phyloP scores from a whole-genome alignment of 2,888 invertebrate genomes.

The Liopterus haemorrhoidalis region DNA sequence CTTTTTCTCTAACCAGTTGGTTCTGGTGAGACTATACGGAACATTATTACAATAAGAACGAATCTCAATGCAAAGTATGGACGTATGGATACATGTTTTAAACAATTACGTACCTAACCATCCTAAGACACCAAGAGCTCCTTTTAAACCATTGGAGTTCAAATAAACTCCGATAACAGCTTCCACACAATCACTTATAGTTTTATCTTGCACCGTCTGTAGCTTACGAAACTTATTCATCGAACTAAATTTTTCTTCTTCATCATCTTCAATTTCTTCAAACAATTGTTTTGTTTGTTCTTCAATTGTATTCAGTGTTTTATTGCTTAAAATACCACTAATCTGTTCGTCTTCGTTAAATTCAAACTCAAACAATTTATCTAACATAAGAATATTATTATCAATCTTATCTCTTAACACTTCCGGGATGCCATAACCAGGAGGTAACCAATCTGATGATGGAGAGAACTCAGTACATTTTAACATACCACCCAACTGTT shows the following conservation, averaged over 20 bases:
- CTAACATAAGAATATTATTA: slow-evolving; percentile 43
- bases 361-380: slow-evolving; percentile 47
- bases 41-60: too few species aligned
- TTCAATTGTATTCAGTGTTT: slow-evolving; percentile 39
- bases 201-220: slow-evolving; percentile 56
- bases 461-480: slow-evolving; percentile 62
- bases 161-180: slow-evolving; percentile 77
- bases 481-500: slow-evolving; percentile 56
- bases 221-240: slow-evolving; percentile 47
- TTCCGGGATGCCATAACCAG: slow-evolving; percentile 61
- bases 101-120: slow-evolving; percentile 59
- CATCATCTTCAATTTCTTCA: slow-evolving; percentile 31
- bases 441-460: slow-evolving; percentile 71
- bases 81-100: too few species aligned
- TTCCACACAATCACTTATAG: slow-evolving; percentile 78
- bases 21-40: too few species aligned
- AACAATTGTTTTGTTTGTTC: slow-evolving; percentile 33
- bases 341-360: slow-evolving; percentile 47
- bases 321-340: slow-evolving; percentile 34
- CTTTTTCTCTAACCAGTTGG: too few species aligned
- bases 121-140: slow-evolving; percentile 53
- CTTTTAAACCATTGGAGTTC: slow-evolving; percentile 45
- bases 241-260: slow-evolving; percentile 16
- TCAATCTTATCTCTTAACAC: slow-evolving; percentile 47
- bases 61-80: too few species aligned